Evolutionary conservation across 1,140 invertebrate species (phyloP), one percentile per base, ranked within the genome.

Genomic region (Ceratina calcarata): DNA sequence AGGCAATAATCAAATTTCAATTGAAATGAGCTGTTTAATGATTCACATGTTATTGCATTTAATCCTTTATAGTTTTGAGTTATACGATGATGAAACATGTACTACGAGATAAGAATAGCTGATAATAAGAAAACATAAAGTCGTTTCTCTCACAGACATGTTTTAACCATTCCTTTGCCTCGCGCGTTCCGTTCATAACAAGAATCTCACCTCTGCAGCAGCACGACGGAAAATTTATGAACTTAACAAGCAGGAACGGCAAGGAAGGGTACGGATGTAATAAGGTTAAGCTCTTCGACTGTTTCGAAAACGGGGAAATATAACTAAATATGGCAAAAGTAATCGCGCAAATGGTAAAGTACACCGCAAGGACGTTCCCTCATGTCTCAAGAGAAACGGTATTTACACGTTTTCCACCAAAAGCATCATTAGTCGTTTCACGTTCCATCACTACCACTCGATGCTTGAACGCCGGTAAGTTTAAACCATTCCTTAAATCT

Each of bases 301-400:
- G 18, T 64, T 45, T 66, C 51, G 12, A 37, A n/a, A 13, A 6
- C 16, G 7, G 20, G 20, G 13, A 15, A 71, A 60, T 37, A 32
- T 57, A 58, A 66, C 24, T n/a, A 0, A 86, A 64, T 74, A 92
- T 92, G 91, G 88, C 90, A 62, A 84, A 84, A 72, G 71, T 91
- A 16, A 70, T 90, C 8, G 73, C 65, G 37, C 84, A 85, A 61
- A 61, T 90, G 0, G 53, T 71, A 13, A 88, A 71, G 49, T 83
- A 67, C 22, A 77, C 82, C 0, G 3, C 64, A 0, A 84, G 72
- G 62, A 81, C 84, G 20, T 65, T 86, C 8, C 32, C 81, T 0
- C 66, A 57, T 55, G 13, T 32, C 53, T n/a, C 66, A 20, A 45
- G 10, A 15, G 4, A 71, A 45, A 53, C 27, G 37, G 57, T 81